Conservation (phyloP, 2,888 invertebrate species). For the Calameuta filiformis region DNA sequence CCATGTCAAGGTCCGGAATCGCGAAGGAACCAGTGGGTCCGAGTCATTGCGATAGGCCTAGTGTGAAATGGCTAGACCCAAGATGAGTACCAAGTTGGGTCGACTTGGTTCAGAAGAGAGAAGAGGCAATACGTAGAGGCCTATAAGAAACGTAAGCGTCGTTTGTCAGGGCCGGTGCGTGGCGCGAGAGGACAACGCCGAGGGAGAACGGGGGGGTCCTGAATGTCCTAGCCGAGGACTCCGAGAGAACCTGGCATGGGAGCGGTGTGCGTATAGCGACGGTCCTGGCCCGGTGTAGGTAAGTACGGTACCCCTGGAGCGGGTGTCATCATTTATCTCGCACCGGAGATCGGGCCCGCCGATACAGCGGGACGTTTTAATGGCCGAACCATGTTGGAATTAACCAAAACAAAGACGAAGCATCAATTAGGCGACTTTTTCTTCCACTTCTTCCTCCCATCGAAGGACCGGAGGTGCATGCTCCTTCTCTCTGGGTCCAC, state of each 20-base stretch:
- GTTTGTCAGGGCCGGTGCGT: slow-evolving; percentile 15
- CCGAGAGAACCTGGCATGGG: background rate
- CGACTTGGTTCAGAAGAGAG: background rate
- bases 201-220: slow-evolving; percentile 1
- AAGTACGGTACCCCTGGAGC: slow-evolving; percentile 66
- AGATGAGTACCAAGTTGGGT: background rate
- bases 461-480: slow-evolving; percentile 23
- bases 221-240: slow-evolving; percentile 2
- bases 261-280: slow-evolving; percentile 19
- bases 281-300: slow-evolving; percentile 50
- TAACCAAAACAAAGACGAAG: slow-evolving; percentile 78
- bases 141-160: slow-evolving; percentile 13
- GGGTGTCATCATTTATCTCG: slow-evolving; percentile 72
- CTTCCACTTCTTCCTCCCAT: slow-evolving; percentile 51
- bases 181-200: background rate
- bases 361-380: slow-evolving; percentile 75
- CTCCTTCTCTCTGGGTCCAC: slow-evolving; percentile 8
- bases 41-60: slow-evolving; percentile 1
- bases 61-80: background rate
- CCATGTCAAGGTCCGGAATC: background rate
- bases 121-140: slow-evolving; percentile 1
- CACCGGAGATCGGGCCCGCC: slow-evolving; percentile 70
- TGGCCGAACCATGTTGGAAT: slow-evolving; percentile 78
- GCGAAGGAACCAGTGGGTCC: slow-evolving; percentile 4
- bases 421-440: slow-evolving; percentile 75